These are phyloP conservation scores for Lasiommata megera DNA, from an alignment of 2,888 invertebrate species.

Conservation along the genomic window DNA sequence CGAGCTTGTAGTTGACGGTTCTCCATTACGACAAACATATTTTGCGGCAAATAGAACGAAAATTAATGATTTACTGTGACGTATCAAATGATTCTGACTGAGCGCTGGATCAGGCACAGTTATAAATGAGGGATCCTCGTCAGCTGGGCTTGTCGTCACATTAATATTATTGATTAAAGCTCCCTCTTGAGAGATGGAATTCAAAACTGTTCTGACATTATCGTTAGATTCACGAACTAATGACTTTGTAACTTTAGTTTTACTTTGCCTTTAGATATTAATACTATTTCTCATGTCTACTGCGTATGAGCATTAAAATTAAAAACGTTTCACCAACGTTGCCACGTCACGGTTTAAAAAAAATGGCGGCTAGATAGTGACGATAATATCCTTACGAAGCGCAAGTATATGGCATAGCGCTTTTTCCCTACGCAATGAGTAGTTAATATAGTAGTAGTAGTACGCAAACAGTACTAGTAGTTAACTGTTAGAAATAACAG, in stretches of 20 bases:
- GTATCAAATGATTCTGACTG: conserved; percentile 1
- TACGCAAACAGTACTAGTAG: too few species aligned
- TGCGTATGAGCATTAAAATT: too few species aligned
- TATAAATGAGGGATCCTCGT: conserved; percentile 4
- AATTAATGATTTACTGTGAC: background rate
- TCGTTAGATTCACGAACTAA: background rate
- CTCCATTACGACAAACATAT: background rate
- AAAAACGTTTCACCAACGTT: too few species aligned
- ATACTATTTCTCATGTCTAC: too few species aligned
- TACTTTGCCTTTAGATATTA: too few species aligned
- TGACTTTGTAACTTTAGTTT: background rate
- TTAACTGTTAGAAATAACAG: too few species aligned
- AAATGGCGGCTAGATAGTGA: too few species aligned
- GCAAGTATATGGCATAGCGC: too few species aligned
- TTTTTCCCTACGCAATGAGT: too few species aligned
- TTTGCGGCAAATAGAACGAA: background rate
- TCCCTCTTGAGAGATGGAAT: background rate
- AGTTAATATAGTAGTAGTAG: too few species aligned
- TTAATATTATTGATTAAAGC: conserved; percentile 6
- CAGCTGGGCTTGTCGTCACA: conserved; percentile 8
- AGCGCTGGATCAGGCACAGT: background rate
- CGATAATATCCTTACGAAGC: too few species aligned
- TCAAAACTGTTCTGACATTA: conserved; percentile 1
- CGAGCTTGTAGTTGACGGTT: background rate
- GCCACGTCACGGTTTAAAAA: too few species aligned